Evolutionary conservation across 2,888 invertebrate species (phyloP).

Genomic region (Phragmatobia fuliginosa): DNA sequence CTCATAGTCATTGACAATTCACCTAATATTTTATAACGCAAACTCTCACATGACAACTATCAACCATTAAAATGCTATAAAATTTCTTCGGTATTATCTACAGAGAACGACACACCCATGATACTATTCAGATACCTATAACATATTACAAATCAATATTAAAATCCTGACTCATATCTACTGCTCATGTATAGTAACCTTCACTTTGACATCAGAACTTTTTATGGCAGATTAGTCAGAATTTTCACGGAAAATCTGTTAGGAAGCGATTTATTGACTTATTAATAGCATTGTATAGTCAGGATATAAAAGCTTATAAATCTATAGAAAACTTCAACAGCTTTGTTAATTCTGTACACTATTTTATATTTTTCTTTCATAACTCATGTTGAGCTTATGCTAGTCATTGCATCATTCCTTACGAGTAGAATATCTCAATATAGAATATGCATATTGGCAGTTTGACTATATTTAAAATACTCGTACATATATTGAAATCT

Average conservation of each 20-base stretch:
- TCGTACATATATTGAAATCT: neutral
- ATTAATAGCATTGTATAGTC: slow-evolving; percentile 25
- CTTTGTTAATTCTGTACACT: neutral
- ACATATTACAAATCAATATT: neutral
- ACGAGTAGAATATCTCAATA: neutral
- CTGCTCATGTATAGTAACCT: slow-evolving; percentile 27
- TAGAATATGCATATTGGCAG: neutral
- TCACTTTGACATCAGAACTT: slow-evolving; percentile 26
- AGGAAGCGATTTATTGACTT: slow-evolving; percentile 33
- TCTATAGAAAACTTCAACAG: neutral
- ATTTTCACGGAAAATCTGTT: slow-evolving; percentile 32
- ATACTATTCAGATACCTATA: neutral
- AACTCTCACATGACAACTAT: slow-evolving; percentile 19
- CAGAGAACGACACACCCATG: neutral
- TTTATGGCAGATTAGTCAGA: slow-evolving; percentile 38
- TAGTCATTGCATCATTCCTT: neutral
- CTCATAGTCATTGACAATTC: neutral
- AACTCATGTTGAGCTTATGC: neutral
- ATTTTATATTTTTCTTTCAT: neutral
- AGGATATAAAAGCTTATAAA: neutral
- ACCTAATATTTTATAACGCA: slow-evolving; percentile 22
- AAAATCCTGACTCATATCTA: slow-evolving; percentile 14
- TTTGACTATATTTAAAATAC: neutral
- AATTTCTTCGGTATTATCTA: slow-evolving; percentile 16
- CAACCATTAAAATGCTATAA: slow-evolving; percentile 22